A percentile compares a stretch with the other conserved stretches of the same genome.
phyloP scores from a whole-genome alignment of 2,888 invertebrate species.

The Sinodicranocentrus sp. region DNA sequence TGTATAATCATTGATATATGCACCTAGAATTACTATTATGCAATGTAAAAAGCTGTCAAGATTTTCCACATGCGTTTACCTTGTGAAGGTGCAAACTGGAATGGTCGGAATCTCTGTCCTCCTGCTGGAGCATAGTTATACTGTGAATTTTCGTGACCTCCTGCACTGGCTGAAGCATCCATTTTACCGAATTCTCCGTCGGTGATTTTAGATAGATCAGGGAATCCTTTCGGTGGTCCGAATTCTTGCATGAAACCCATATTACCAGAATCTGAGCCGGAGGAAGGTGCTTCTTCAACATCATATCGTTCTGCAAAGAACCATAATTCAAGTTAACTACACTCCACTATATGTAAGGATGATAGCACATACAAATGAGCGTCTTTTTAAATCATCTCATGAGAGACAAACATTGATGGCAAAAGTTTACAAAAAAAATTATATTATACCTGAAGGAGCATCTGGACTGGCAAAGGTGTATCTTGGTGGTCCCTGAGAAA shows the following conservation, averaged over 20 bases:
- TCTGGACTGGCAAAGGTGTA: slow-evolving; percentile 27
- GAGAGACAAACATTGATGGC: no score
- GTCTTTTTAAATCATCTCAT: no score
- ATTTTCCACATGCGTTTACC: slow-evolving; percentile 11
- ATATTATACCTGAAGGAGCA: slow-evolving; percentile 36
- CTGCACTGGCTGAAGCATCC: slow-evolving; percentile 28
- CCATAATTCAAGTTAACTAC: no score
- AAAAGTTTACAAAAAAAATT: not conserved
- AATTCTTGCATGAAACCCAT: slow-evolving; percentile 58
- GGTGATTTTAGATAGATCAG: slow-evolving; percentile 64
- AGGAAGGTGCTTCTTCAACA: slow-evolving; percentile 22
- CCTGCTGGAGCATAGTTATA: slow-evolving; percentile 5
- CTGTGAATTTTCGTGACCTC: slow-evolving; percentile 27
- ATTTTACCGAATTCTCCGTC: slow-evolving; percentile 68
- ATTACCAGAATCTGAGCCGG: not conserved
- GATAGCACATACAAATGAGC: no score
- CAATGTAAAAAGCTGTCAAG: no score
- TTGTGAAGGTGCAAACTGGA: slow-evolving; percentile 37
- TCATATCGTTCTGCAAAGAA: slow-evolving; percentile 41
- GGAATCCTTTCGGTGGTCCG: slow-evolving; percentile 74
- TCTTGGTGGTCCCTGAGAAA: slow-evolving; percentile 49
- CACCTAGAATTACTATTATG: not conserved
- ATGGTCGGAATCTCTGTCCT: slow-evolving; percentile 21
- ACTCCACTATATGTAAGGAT: no score
- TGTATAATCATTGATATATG: no score